Evolutionary conservation across 1,140 invertebrate species (phyloP).

Genomic region (Glomeris maerens): DNA sequence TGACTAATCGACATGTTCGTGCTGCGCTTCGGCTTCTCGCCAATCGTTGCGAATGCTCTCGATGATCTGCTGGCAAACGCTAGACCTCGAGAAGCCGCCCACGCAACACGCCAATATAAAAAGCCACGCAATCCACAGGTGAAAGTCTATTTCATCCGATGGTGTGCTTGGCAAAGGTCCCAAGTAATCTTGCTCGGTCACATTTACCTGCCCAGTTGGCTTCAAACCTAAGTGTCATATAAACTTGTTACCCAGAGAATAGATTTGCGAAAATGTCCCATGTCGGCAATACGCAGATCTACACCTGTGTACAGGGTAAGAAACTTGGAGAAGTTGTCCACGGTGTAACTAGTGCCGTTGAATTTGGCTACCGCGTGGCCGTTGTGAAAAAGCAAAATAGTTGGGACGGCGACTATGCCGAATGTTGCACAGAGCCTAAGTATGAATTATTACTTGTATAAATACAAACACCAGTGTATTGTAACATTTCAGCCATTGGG

Average conservation of each 20-base stretch:
- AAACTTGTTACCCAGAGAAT: too few relatives aligned
- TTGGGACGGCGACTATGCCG: conserved; percentile 85
- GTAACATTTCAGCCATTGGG: background rate
- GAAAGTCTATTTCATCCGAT: conserved; percentile 60
- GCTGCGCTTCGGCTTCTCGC: conserved; percentile 74
- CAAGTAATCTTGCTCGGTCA: conserved; percentile 58
- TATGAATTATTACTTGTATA: background rate
- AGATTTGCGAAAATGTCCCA: too few relatives aligned
- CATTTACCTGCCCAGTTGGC: conserved; percentile 44
- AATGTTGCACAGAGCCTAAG: conserved; percentile 65
- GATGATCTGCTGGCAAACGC: conserved; percentile 60
- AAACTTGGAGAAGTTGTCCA: conserved; percentile 66
- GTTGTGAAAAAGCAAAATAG: conserved; percentile 83
- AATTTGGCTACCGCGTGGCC: conserved; percentile 71
- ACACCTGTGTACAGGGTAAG: conserved; percentile 60
- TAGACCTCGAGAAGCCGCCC: conserved; percentile 62
- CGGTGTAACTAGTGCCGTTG: conserved; percentile 64
- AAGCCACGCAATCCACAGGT: conserved; percentile 64
- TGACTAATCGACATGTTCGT: conserved; percentile 44
- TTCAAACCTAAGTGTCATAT: too few relatives aligned
- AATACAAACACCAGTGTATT: background rate
- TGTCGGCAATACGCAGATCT: too few relatives aligned
- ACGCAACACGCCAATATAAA: conserved; percentile 64
- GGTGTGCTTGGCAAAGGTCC: conserved; percentile 61
- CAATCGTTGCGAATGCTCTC: conserved; percentile 74